Evolutionary conservation across 2,113 vertebrate species (phyloP).

Genomic region (Sinocyclocheilus anophthalmus): DNA sequence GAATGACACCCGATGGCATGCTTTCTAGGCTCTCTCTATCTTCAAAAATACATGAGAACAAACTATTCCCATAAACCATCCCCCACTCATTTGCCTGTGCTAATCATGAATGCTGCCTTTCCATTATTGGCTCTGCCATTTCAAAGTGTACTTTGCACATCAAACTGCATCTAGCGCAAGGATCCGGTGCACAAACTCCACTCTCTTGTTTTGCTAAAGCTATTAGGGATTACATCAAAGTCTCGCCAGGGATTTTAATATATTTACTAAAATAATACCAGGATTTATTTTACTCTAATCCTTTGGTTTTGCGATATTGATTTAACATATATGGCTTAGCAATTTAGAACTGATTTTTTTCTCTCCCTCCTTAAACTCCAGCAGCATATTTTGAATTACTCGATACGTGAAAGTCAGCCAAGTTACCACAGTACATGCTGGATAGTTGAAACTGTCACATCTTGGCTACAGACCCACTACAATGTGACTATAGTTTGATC

Average conservation of each 20-base stretch:
- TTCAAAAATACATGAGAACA: not conserved
- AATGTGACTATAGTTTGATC: conserved; percentile 10
- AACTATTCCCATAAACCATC: not conserved
- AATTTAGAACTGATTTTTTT: conserved; percentile 41
- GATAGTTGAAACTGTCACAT: conserved; percentile 40
- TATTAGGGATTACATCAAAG: conserved; percentile 61
- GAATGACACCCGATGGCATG: conserved; percentile 62
- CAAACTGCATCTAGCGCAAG: conserved; percentile 18
- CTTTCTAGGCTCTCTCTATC: conserved; percentile 16
- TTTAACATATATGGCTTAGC: conserved; percentile 68
- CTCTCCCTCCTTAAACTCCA: conserved; percentile 21
- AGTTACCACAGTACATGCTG: not conserved
- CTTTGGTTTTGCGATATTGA: conserved; percentile 69
- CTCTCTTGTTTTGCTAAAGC: conserved; percentile 61
- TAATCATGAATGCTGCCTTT: conserved; percentile 42
- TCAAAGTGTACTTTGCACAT: conserved; percentile 38
- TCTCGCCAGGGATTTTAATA: conserved; percentile 68
- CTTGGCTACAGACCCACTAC: conserved; percentile 32
- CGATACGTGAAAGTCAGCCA: conserved; percentile 38
- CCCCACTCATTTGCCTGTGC: conserved; percentile 25
- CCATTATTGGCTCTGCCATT: not conserved
- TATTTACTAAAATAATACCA: conserved; percentile 73
- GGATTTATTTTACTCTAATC: conserved; percentile 69
- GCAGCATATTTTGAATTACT: conserved; percentile 22
- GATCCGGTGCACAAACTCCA: conserved; percentile 17